Evolutionary conservation across 1,140 invertebrate species (phyloP).

Genomic region (Rhysida immarginata): DNA sequence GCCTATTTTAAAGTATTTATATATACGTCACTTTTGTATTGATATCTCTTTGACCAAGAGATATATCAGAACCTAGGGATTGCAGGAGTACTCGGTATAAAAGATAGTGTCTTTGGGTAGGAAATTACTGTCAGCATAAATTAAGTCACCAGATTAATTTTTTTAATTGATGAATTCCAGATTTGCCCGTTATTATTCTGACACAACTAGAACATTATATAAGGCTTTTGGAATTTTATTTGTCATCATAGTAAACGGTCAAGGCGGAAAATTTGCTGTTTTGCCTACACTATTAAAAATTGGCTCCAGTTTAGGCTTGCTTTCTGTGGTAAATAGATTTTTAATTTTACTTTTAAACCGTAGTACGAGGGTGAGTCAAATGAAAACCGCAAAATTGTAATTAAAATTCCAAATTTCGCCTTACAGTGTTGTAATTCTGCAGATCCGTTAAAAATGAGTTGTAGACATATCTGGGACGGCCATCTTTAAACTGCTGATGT

Average conservation of each 20-base stretch:
- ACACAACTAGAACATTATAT: conserved; percentile 30
- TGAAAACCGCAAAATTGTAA: too few relatives aligned
- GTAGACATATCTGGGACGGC: too few relatives aligned
- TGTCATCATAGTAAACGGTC: conserved; percentile 33
- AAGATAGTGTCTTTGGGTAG: conserved; percentile 38
- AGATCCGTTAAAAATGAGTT: too few relatives aligned
- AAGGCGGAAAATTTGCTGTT: conserved; percentile 35
- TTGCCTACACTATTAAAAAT: conserved; percentile 35
- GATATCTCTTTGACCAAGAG: too few relatives aligned
- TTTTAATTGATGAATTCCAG: conserved; percentile 20
- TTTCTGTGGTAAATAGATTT: conserved; percentile 30
- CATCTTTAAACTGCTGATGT: too few relatives aligned
- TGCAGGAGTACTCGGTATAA: conserved; percentile 20
- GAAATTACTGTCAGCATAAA: conserved; percentile 7
- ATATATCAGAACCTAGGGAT: too few relatives aligned
- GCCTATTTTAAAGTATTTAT: too few relatives aligned
- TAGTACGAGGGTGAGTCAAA: too few relatives aligned
- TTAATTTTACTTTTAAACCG: not conserved
- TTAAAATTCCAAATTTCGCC: too few relatives aligned
- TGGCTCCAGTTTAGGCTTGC: conserved; percentile 36
- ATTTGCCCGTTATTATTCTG: conserved; percentile 31
- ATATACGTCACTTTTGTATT: too few relatives aligned
- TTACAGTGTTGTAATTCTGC: too few relatives aligned
- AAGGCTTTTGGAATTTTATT: conserved; percentile 39
- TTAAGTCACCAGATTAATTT: not conserved